Evolutionary conservation across 2,797 vertebrate species (phyloP), one percentile per base, ranked within the genome.

Genomic region (Parambassis ranga): DNA sequence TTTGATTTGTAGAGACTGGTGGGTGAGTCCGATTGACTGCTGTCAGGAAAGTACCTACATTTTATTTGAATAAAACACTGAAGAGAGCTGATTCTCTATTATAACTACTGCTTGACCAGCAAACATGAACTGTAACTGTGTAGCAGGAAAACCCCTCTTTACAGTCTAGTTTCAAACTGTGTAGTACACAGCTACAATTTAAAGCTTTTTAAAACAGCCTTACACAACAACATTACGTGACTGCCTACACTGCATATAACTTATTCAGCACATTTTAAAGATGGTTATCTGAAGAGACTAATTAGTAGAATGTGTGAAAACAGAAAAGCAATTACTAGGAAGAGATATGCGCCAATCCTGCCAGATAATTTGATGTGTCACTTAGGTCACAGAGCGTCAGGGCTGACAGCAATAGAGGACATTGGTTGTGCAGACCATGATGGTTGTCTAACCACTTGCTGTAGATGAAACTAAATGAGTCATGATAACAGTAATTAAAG

Each of bases 401-500:
- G 8, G 35, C 10, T 37, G 24, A 62, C 37, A 1, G 7, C 13
- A 35, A 52, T 3, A 53, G 27, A 46, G 10, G 30, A 48, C 23
- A 35, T 28, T 19, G 11, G n/a, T 26, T 26, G 20, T 28, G 24
- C 56, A 56, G 64, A 61, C 42, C 56, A 63, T 26, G 10, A 10
- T 6, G n/a, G 9, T 19, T 43, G 20, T 20, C 18, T 38, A 47
- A 75, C 64, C 53, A 59, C 28, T 30, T 41, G 58, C 43, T 43
- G 23, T 6, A 37, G 23, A 26, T 48, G 50, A 41, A 52, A 59
- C 26, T 24, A 11, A 60, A 64, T 76, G 69, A 81, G 64, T 81
- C 68, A 76, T 3, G 3, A 27, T 69, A 56, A 71, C 55, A 38
- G 68, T 72, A 76, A 69, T 4, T 61, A 30, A 72, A 57, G 4